These are phyloP conservation scores for Coptotermes formosanus DNA, from an alignment of 1,140 invertebrate species.

Conservation along the genomic window DNA sequence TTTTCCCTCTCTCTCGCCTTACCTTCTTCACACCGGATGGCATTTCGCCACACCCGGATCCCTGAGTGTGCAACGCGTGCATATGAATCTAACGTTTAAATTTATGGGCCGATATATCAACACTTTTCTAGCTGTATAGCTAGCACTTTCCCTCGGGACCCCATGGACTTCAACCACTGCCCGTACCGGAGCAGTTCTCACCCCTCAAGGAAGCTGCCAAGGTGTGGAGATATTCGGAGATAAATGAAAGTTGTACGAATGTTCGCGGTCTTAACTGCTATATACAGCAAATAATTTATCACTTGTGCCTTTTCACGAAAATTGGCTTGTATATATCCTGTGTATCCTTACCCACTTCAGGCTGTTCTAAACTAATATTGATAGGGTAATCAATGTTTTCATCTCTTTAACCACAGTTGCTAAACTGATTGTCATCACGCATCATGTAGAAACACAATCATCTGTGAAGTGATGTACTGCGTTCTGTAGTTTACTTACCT, in stretches of 20 bases:
- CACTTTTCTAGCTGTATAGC: neutral
- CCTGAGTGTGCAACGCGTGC: neutral
- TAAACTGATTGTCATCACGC: no score
- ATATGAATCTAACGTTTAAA: constrained; percentile 17
- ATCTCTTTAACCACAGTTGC: no score
- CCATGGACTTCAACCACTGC: neutral
- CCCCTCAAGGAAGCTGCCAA: neutral
- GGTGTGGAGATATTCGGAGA: neutral
- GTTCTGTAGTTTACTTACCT: no score
- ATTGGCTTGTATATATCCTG: no score
- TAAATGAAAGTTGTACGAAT: neutral
- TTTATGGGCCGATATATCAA: constrained; percentile 19
- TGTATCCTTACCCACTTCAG: no score
- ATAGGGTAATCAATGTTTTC: no score
- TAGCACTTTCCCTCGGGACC: neutral
- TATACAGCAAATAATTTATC: no score
- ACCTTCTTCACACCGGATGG: constrained; percentile 13
- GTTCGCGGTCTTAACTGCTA: neutral
- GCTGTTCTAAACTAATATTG: no score
- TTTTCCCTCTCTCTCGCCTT: neutral
- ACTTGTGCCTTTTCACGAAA: no score
- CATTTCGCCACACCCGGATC: neutral
- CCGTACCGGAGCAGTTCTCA: neutral
- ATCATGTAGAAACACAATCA: no score
- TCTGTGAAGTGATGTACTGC: no score